phyloP scores from a whole-genome alignment of 2,113 vertebrate species.

The Phylloscopus trochilus region DNA sequence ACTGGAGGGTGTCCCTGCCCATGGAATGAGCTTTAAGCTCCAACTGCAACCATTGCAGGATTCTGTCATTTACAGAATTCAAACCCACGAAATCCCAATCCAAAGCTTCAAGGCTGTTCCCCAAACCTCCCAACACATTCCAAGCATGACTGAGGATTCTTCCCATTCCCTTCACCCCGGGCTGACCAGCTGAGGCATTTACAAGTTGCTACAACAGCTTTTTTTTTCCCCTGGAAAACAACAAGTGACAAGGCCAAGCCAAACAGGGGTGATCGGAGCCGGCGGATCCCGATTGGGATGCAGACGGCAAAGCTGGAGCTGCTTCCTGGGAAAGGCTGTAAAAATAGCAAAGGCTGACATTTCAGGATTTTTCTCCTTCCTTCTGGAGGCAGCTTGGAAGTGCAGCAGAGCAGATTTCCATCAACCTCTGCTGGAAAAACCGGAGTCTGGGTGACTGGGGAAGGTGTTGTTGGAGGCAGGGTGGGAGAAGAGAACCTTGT shows the following conservation, averaged over 20 bases:
- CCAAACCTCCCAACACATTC: accelerated
- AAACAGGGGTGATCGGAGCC: background rate
- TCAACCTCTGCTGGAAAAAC: background rate
- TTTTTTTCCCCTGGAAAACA: background rate
- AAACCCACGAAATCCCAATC: background rate
- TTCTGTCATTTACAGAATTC: background rate
- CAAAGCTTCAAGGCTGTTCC: background rate
- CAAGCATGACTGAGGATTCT: background rate
- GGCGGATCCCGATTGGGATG: accelerated
- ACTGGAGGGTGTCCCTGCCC: background rate
- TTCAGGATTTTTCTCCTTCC: background rate
- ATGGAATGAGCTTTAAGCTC: background rate
- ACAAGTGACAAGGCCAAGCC: background rate
- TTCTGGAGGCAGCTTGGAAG: background rate
- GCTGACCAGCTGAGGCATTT: background rate
- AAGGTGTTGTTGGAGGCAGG: background rate
- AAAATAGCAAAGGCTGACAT: conserved; percentile 10
- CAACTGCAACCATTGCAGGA: background rate
- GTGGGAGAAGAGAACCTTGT: background rate
- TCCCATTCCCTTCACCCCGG: background rate
- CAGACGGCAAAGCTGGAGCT: background rate
- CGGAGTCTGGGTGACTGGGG: background rate
- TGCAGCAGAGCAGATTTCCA: background rate
- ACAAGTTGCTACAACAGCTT: background rate
- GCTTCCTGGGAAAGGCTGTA: background rate